Base-by-base conservation (phyloP, 2,113 vertebrate genomes). In the Microcebus jonahi region DNA sequence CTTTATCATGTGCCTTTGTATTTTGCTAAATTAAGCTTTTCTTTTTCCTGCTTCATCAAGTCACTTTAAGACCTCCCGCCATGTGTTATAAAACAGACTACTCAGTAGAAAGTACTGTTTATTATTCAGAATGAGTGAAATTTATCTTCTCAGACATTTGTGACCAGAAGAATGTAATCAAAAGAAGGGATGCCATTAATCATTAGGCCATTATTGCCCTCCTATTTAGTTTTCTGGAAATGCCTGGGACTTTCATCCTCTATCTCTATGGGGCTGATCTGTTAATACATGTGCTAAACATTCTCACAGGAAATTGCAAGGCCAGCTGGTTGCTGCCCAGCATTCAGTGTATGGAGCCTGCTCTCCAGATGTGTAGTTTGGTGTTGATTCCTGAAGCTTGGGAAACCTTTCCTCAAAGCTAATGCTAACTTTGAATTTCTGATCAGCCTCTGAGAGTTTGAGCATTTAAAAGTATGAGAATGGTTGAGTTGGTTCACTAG, bases 131-230 rank as follows among this genome's bases (percentile, higher is more conserved):
- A 83, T 50, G 67, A 14, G 29, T 36, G 9, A n/a, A 13, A 23
- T 67, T 21, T 88, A 23, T 95, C 87, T 90, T 90, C 87, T 53
- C 39, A 82, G 75, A 77, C 42, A 61, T n/a, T 90, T 81, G 67
- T 79, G 31, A 77, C 18, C 75, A 70, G 25, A 91, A 55, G 59
- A 65, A 77, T 87, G 27, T 88, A 79, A 88, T 71, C n/a, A 81
- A 68, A 89, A 80, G 73, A 65, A 83, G 39, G 31, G 39, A 88
- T 15, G 10, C 81, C 3, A 25, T 81, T 76, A 12, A 23, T 85
- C 48, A 50, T 96, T 89, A 53, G 36, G 75, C 29, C 17, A 7
- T 59, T 75, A 59, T 65, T 55, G 50, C 29, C 79, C 25, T 87
- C 57, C 59, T 39, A 18, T 45, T 63, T 84, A 50, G n/a, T 89